Conservation (phyloP, 2,797 vertebrate genomes). For the Rhinoraja longicauda region DNA sequence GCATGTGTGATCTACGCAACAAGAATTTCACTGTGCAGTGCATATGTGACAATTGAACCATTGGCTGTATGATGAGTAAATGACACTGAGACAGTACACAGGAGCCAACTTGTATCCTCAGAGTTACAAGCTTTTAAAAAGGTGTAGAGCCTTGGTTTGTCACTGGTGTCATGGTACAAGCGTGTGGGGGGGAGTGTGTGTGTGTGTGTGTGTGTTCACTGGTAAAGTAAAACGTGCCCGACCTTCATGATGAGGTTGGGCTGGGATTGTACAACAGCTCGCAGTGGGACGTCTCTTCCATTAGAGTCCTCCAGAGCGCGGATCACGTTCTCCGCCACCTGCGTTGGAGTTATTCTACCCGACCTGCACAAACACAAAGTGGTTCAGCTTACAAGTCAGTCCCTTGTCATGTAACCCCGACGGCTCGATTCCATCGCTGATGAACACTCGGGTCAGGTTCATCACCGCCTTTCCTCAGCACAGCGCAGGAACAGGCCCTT, state of each 20-base stretch:
- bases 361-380: constrained; percentile 44
- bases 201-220: too few relatives aligned
- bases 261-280: constrained; percentile 53
- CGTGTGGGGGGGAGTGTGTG: too few relatives aligned
- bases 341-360: constrained; percentile 48
- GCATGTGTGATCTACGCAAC: too few relatives aligned
- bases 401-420: not conserved
- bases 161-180: too few relatives aligned
- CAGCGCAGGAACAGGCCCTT: too few relatives aligned
- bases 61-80: too few relatives aligned
- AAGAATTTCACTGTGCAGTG: too few relatives aligned
- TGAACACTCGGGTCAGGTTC: not conserved
- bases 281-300: constrained; percentile 42
- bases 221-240: constrained; percentile 9
- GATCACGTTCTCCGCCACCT: constrained; percentile 54
- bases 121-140: too few relatives aligned
- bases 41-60: too few relatives aligned
- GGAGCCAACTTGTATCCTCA: too few relatives aligned
- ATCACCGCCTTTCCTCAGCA: not conserved
- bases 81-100: too few relatives aligned
- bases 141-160: not conserved
- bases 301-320: constrained; percentile 47
- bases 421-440: not conserved
- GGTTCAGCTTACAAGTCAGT: not conserved
- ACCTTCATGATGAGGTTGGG: constrained; percentile 51